Conservation (phyloP, 1,140 invertebrate genomes). For the Leucophenga varia region DNA sequence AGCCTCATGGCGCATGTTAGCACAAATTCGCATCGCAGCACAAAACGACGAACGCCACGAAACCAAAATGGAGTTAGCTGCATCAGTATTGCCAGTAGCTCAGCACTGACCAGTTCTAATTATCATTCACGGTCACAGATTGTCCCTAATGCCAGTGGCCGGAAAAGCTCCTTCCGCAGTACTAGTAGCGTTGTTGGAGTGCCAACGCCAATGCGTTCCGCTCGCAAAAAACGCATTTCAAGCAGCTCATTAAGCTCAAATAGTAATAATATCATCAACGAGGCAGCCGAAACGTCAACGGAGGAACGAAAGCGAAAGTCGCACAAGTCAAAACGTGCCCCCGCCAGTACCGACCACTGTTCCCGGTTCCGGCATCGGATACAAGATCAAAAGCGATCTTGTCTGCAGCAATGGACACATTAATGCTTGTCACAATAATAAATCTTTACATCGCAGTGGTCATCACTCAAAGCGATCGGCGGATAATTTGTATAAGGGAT, state of each 20-base stretch:
- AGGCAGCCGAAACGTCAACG: slow-evolving; percentile 44
- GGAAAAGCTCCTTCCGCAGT: slow-evolving; percentile 48
- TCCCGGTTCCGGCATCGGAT: slow-evolving; percentile 13
- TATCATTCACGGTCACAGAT: slow-evolving; percentile 43
- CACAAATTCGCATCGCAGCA: slow-evolving; percentile 45
- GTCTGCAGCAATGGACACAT: slow-evolving; percentile 42
- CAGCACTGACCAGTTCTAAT: slow-evolving; percentile 55
- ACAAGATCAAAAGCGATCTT: slow-evolving; percentile 13
- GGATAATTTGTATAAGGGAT: too few relatives aligned
- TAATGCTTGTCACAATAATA: slow-evolving; percentile 13
- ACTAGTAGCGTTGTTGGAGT: slow-evolving; percentile 19
- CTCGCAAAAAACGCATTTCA: slow-evolving; percentile 63
- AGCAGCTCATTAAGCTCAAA: slow-evolving; percentile 63
- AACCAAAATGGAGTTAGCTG: slow-evolving; percentile 72
- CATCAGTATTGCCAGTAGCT: slow-evolving; percentile 66
- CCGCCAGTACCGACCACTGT: slow-evolving; percentile 41
- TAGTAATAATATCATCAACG: slow-evolving; percentile 59
- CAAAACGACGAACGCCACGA: slow-evolving; percentile 60
- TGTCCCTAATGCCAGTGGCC: slow-evolving; percentile 22
- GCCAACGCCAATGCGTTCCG: slow-evolving; percentile 56
- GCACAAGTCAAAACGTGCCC: slow-evolving; percentile 47
- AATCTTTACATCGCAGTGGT: too few relatives aligned
- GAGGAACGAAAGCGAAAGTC: slow-evolving; percentile 52
- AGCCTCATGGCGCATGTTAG: slow-evolving; percentile 77
- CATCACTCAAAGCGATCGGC: too few relatives aligned